Base-by-base conservation (phyloP, 2,888 invertebrate species). In the Dryadula phaetusa region DNA sequence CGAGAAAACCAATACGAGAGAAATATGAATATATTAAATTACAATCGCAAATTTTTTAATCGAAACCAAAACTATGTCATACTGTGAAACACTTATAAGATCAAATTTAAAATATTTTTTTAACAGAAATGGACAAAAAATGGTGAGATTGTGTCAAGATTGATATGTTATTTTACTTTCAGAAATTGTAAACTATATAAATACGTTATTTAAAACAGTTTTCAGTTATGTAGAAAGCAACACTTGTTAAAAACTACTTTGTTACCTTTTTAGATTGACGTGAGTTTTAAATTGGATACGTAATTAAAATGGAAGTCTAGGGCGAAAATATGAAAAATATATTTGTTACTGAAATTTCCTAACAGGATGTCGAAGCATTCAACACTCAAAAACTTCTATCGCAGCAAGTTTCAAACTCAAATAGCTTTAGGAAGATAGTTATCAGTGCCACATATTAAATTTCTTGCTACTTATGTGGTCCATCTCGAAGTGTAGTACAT, bases 341-440 rank as follows among this genome's bases (percentile, higher is more conserved):
- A 56, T 56, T n/a, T 3, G 8, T 14, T 37, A 22, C n/a, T 22
- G 22, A 37, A 54, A 54, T 61, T 34, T 28, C 28, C 58, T 25
- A 60, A 60, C 28, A 42, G 28, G 7, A 28, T 42, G 22, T 44
- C 22, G 16, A 28, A 44, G 25, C 60, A 32, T 60, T 44, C 25
- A 42, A 25, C 44, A 44, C 42, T 32, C 14, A 22, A 20, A 37
- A 22, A 37, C 44, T 42, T 60, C 16, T 44, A 28, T 0, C 44
- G 7, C n/a, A 28, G 60, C 18, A n/a, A 60, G 60, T 60, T 60
- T 60, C 44, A 44, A 46, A 46, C 44, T 44, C 58, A 44, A 44
- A 60, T 44, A 14, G 2, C 58, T 28, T 25, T 28, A 3, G 25
- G 28, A 32, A 28, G 7, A 18, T 28, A 60, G 28, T 28, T 44